Conservation (phyloP, 1,140 invertebrate genomes). For the Trichomalopsis sarcophagae region DNA sequence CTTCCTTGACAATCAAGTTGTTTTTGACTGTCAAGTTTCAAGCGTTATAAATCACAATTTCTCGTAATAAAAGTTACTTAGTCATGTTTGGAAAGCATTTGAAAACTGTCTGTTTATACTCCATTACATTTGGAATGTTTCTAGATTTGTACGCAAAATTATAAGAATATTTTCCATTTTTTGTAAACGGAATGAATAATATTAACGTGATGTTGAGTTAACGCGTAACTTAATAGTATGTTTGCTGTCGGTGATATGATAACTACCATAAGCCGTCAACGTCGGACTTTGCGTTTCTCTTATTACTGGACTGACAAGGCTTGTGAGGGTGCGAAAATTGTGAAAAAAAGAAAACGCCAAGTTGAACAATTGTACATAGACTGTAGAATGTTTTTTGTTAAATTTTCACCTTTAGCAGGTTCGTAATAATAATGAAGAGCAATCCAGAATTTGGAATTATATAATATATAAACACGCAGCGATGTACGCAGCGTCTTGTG, state of each 20-base stretch:
- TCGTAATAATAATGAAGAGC: constrained; percentile 7
- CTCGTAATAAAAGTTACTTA: no score
- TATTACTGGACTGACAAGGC: not conserved
- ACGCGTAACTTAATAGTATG: not conserved
- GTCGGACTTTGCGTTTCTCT: constrained; percentile 3
- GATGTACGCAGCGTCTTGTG: not conserved
- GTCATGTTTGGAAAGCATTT: no score
- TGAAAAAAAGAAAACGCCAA: constrained; percentile 17
- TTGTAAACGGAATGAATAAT: no score
- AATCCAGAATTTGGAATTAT: not conserved
- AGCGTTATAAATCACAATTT: no score
- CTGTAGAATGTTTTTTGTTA: constrained; percentile 39
- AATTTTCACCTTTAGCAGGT: constrained; percentile 37
- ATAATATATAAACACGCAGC: constrained; percentile 1
- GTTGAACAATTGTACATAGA: constrained; percentile 41
- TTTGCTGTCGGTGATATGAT: constrained; percentile 3
- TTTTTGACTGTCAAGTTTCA: no score
- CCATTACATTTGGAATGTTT: no score
- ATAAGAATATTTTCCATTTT: no score
- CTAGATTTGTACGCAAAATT: no score
- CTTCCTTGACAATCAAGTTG: no score
- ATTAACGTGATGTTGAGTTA: not conserved
- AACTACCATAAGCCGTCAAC: not conserved
- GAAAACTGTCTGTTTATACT: no score
- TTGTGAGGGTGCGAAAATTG: not conserved